Conservation (phyloP, 2,797 vertebrate species). For the Chelmon rostratus region DNA sequence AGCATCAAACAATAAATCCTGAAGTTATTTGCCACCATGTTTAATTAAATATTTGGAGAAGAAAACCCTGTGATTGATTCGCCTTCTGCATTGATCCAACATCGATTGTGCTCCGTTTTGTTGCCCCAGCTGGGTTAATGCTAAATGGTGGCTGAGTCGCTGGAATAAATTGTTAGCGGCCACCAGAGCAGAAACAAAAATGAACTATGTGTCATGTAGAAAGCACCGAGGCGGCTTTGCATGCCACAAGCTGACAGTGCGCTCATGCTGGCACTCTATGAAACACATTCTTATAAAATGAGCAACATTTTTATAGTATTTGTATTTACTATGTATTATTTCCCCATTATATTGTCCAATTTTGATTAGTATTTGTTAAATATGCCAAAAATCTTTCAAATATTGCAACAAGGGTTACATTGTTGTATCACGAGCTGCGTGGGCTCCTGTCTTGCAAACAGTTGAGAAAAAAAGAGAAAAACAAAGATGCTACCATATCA, state of each 20-base stretch:
- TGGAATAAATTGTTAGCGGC: constrained; percentile 85
- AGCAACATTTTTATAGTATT: neutral
- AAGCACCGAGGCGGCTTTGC: constrained; percentile 17
- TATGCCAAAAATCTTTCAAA: neutral
- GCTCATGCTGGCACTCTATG: neutral
- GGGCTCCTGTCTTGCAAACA: constrained; percentile 56
- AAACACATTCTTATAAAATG: neutral
- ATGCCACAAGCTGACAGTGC: constrained; percentile 11
- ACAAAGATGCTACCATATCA: constrained; percentile 62
- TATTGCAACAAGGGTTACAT: neutral
- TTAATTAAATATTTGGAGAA: constrained; percentile 97
- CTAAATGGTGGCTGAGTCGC: constrained; percentile 87
- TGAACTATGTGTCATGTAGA: constrained; percentile 61
- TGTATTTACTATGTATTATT: neutral
- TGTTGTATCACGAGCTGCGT: constrained; percentile 11
- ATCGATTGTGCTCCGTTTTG: constrained; percentile 89
- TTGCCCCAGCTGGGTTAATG: constrained; percentile 89
- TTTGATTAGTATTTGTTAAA: neutral
- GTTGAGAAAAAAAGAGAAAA: constrained; percentile 27
- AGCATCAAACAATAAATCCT: constrained; percentile 94
- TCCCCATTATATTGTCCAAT: neutral
- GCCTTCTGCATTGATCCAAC: constrained; percentile 89
- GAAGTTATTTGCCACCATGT: constrained; percentile 92
- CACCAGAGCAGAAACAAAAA: constrained; percentile 79
- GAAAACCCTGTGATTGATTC: constrained; percentile 94